Evolutionary conservation across 2,113 vertebrate genomes (phyloP).

Genomic region (Rhinichthys klamathensis): DNA sequence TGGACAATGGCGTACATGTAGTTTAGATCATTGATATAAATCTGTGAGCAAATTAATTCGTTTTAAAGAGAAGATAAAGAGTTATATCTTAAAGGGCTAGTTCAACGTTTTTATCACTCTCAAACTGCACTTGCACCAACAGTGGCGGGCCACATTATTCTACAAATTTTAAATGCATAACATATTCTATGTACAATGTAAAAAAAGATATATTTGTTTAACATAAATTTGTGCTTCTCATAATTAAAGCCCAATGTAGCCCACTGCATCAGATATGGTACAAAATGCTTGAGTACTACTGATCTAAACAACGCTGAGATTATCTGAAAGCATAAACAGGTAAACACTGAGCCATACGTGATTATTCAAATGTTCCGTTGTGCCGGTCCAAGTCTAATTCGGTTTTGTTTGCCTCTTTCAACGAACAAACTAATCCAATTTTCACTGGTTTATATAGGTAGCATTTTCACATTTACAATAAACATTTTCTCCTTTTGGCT

Average conservation of each 20-base stretch:
- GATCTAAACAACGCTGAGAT: constrained; percentile 22
- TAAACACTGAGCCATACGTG: constrained; percentile 29
- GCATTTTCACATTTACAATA: constrained; percentile 42
- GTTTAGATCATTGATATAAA: background rate
- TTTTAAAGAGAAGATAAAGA: background rate
- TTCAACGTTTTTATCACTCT: background rate
- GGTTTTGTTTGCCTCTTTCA: constrained; percentile 47
- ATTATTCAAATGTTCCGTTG: constrained; percentile 50
- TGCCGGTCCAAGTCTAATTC: background rate
- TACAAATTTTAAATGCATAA: background rate
- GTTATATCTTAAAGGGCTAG: background rate
- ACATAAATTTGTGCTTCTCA: background rate
- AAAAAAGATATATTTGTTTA: background rate
- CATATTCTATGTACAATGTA: background rate
- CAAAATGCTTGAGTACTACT: background rate
- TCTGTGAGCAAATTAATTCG: background rate
- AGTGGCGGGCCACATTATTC: background rate
- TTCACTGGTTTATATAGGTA: constrained; percentile 58
- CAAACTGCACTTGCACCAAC: background rate
- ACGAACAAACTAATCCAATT: constrained; percentile 54
- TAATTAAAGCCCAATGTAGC: background rate
- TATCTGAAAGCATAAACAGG: constrained; percentile 3
- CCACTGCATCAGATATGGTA: background rate
- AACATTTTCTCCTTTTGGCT: constrained; percentile 43
- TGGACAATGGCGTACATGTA: background rate